A percentile compares a stretch with the other conserved stretches of the same genome.
Conservation (phyloP, 1,140 invertebrate genomes). For the Batillaria attramentaria region DNA sequence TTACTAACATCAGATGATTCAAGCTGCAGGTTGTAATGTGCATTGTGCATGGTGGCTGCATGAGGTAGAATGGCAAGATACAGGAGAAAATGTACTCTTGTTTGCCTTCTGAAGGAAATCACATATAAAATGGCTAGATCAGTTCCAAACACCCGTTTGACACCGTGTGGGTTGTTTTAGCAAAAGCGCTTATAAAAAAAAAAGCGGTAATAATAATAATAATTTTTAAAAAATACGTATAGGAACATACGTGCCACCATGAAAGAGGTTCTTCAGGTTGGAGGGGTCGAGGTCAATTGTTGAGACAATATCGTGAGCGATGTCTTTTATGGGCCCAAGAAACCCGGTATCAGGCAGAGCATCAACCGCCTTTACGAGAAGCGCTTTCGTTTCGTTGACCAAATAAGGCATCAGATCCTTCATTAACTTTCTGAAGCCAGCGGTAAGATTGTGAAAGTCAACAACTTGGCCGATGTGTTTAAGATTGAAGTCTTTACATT, state of each 20-base stretch:
- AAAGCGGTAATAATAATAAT: background rate
- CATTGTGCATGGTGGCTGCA: too few relatives aligned
- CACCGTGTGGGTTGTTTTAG: too few relatives aligned
- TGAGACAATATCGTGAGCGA: background rate
- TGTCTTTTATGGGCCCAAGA: background rate
- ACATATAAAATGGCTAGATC: too few relatives aligned
- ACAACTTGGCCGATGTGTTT: constrained; percentile 37
- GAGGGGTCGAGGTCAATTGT: constrained; percentile 10
- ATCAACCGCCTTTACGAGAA: constrained; percentile 1
- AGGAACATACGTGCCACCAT: background rate
- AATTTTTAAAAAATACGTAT: background rate
- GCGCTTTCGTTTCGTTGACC: background rate
- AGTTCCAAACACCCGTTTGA: too few relatives aligned
- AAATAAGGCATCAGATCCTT: background rate
- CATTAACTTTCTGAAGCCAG: background rate
- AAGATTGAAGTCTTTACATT: constrained; percentile 44
- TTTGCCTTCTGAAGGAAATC: too few relatives aligned
- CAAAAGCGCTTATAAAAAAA: too few relatives aligned
- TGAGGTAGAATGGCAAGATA: too few relatives aligned
- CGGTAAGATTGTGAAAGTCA: constrained; percentile 17
- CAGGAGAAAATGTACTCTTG: too few relatives aligned
- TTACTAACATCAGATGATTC: too few relatives aligned
- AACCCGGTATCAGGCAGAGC: background rate
- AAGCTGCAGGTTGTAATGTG: too few relatives aligned
- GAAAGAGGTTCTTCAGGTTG: constrained; percentile 22